Base-by-base conservation (phyloP, 2,888 invertebrate species). In the Chalcis sispes region DNA sequence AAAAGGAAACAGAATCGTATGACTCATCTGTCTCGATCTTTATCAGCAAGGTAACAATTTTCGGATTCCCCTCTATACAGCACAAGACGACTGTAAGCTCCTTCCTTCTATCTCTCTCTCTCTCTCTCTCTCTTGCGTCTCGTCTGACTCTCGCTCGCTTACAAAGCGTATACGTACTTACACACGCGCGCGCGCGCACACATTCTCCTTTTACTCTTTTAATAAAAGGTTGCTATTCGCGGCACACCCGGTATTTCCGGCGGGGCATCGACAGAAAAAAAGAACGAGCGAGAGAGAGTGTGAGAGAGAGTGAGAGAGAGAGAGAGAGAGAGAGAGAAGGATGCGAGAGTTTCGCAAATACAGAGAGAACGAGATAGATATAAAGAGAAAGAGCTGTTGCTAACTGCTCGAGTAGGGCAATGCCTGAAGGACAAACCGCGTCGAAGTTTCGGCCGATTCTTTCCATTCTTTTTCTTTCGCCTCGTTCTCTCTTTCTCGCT, bases 221-320 rank as follows among this genome's bases (percentile, higher is more conserved):
- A 75, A 78, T 75, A 78, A 73, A 75, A 75, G 73, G 48, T 75
- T 73, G 75, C 78, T 75, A 78, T 78, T 78, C 78, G 74, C 58
- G 78, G 72, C 77, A 84, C 86, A 85, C 86, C 85, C 87, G 86
- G 84, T 86, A 86, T 84, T 83, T 85, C 82, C 84, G 84, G 84
- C 82, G 82, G 32, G 36, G 70, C 36, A 69, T 52, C 48, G 52
- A 36, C 46, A 46, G 46, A 46, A 46, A 46, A n/a, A n/a, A 15
- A 15, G 36, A 7, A 62, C 36, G 65, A 72, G 78, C 77, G 80
- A 69, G 71, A 52, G 73, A 64, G 65, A 56, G n/a, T 18, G 61
- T 20, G 48, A 36, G 52, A 65, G 48, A 65, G 78, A 74, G 77
- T 78, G 79, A 52, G 66, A 56, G 70, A 59, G 65, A 50, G 20